Evolutionary conservation across 2,797 vertebrate species (phyloP).

Genomic region (Fringilla coelebs): DNA sequence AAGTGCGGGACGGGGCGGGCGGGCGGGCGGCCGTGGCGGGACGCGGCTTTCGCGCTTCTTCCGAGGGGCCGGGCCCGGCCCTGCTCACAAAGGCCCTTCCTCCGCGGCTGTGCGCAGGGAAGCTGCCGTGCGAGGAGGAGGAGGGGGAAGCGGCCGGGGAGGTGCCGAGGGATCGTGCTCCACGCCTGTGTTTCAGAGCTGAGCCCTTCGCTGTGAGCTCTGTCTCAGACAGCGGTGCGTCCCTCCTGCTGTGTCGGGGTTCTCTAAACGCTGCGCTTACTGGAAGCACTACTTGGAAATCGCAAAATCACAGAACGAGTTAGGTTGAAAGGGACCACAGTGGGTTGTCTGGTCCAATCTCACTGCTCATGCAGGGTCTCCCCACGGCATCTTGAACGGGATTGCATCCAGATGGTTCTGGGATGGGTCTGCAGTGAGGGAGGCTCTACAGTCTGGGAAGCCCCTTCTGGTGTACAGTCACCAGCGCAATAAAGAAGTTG

Average conservation of each 20-base stretch:
- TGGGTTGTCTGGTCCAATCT: fast-evolving
- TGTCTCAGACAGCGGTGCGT: not conserved
- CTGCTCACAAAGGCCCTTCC: not conserved
- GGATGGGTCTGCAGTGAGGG: not conserved
- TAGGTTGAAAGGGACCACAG: not conserved
- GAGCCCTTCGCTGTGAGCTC: not conserved
- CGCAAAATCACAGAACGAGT: not conserved
- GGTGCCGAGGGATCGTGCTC: fast-evolving
- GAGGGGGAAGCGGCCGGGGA: not conserved
- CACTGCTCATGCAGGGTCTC: not conserved
- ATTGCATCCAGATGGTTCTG: not conserved
- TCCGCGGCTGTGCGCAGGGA: fast-evolving
- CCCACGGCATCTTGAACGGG: not conserved
- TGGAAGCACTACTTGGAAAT: not conserved
- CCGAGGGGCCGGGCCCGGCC: not conserved
- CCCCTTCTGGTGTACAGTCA: too few relatives aligned
- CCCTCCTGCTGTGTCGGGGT: fast-evolving
- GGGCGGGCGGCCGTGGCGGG: not conserved
- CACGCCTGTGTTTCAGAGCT: fast-evolving
- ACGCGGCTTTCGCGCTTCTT: not conserved
- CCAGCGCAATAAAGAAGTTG: not conserved
- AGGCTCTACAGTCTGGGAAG: fast-evolving
- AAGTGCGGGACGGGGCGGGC: not conserved
- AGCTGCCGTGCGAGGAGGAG: too few relatives aligned
- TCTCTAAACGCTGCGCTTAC: fast-evolving